These are phyloP conservation scores for Pseudomyrmex sp. DNA, from an alignment of 1,140 invertebrate species.

Conservation along the genomic window DNA sequence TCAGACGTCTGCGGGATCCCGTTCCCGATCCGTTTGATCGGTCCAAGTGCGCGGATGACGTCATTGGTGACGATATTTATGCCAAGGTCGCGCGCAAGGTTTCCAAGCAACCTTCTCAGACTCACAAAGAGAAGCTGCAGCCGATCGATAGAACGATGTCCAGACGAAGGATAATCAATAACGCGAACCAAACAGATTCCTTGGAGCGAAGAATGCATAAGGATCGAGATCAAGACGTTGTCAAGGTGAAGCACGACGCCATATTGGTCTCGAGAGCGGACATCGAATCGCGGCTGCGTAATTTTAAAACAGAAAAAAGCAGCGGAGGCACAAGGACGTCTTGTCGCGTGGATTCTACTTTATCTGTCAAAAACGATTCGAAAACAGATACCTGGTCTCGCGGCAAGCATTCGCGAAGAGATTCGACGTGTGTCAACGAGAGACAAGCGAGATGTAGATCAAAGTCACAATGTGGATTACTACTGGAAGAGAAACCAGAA, in stretches of 20 bases:
- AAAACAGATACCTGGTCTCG: slow-evolving; percentile 21
- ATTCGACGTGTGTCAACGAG: slow-evolving; percentile 13
- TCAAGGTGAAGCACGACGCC: slow-evolving; percentile 22
- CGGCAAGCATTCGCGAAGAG: neutral
- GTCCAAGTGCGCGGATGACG: slow-evolving; percentile 31
- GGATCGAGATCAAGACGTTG: slow-evolving; percentile 50
- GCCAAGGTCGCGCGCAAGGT: slow-evolving; percentile 67
- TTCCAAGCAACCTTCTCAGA: slow-evolving; percentile 50
- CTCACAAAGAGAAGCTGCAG: slow-evolving; percentile 56
- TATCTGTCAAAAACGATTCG: neutral
- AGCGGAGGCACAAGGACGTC: neutral
- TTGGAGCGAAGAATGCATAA: slow-evolving; percentile 54
- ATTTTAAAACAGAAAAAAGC: slow-evolving; percentile 4
- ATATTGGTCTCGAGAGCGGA: slow-evolving; percentile 31
- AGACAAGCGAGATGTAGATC: slow-evolving; percentile 30
- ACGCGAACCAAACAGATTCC: slow-evolving; percentile 69
- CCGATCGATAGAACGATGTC: slow-evolving; percentile 76
- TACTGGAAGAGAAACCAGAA: slow-evolving; percentile 30
- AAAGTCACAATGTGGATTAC: slow-evolving; percentile 56
- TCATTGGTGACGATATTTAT: slow-evolving; percentile 64
- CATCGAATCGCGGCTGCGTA: slow-evolving; percentile 23
- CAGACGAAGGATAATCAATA: slow-evolving; percentile 79
- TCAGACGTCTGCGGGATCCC: slow-evolving; percentile 73
- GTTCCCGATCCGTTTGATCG: slow-evolving; percentile 69
- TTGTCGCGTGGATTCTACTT: neutral